Conservation (phyloP, 37 sponge, comb jelly and placozoan species). For the Cliona cf. orientalis region DNA sequence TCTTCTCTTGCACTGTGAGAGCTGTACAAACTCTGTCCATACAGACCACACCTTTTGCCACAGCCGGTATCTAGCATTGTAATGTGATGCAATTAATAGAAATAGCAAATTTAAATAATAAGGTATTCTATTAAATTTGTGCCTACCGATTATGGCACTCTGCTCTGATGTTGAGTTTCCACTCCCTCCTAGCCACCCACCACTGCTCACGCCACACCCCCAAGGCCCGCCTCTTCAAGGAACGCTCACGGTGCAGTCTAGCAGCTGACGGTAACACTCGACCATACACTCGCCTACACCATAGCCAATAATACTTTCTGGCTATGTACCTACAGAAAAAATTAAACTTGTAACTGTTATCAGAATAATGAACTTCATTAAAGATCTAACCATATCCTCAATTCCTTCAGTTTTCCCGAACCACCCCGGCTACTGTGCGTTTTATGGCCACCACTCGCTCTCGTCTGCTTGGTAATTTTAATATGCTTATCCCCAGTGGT, state of each 20-base stretch:
- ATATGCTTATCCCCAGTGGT: too few relatives aligned
- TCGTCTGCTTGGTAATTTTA: too few relatives aligned
- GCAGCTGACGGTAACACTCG: constrained; percentile 49
- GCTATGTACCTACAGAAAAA: constrained; percentile 22
- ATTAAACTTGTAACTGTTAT: too few relatives aligned
- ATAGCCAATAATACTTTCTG: constrained; percentile 38
- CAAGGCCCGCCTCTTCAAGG: constrained; percentile 35
- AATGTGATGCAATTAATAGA: background rate
- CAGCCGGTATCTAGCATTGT: constrained; percentile 56
- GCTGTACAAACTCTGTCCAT: constrained; percentile 41
- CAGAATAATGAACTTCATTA: background rate
- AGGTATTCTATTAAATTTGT: background rate
- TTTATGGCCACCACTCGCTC: background rate
- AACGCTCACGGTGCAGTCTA: constrained; percentile 7
- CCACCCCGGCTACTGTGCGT: background rate
- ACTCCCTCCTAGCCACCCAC: constrained; percentile 68
- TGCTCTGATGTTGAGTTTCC: constrained; percentile 83
- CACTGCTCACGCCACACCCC: constrained; percentile 47
- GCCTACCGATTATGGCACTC: constrained; percentile 76
- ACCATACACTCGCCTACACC: constrained; percentile 55
- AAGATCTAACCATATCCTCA: background rate
- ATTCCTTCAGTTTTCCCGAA: background rate
- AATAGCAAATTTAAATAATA: background rate
- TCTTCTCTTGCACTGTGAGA: background rate
- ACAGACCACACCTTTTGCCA: constrained; percentile 60